Evolutionary conservation across 2,797 vertebrate species (phyloP).

Genomic region (Acanthiza pusilla): DNA sequence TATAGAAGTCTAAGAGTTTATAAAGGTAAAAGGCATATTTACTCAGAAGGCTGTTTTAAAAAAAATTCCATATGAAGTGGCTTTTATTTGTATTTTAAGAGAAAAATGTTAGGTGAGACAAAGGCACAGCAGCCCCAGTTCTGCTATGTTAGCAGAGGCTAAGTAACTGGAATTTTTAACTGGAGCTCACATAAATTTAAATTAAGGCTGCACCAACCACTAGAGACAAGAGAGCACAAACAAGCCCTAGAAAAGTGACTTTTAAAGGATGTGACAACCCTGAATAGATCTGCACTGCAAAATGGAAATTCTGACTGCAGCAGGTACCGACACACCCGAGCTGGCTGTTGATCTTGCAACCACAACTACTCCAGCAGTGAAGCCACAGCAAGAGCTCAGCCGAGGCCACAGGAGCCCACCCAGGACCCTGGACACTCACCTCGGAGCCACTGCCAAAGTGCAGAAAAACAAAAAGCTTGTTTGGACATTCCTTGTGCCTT

Average conservation of each 20-base stretch:
- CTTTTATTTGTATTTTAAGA: neutral
- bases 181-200: neutral
- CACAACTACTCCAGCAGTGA: neutral
- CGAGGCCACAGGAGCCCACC: neutral
- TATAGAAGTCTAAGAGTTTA: neutral
- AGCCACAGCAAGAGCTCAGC: neutral
- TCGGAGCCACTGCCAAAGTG: rapidly evolving
- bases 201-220: neutral
- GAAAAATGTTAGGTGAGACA: neutral
- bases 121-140: neutral
- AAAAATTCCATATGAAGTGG: neutral
- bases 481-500: neutral
- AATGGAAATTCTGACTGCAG: neutral
- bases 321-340: neutral
- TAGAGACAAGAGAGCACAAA: neutral
- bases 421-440: neutral
- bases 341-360: neutral
- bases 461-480: neutral
- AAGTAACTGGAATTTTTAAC: neutral
- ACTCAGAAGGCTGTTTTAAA: neutral
- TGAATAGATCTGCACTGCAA: neutral
- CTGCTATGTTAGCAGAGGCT: neutral
- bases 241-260: neutral
- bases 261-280: neutral
- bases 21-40: neutral